phyloP scores from a whole-genome alignment of 2,113 vertebrate species.

The Etia nguti region DNA sequence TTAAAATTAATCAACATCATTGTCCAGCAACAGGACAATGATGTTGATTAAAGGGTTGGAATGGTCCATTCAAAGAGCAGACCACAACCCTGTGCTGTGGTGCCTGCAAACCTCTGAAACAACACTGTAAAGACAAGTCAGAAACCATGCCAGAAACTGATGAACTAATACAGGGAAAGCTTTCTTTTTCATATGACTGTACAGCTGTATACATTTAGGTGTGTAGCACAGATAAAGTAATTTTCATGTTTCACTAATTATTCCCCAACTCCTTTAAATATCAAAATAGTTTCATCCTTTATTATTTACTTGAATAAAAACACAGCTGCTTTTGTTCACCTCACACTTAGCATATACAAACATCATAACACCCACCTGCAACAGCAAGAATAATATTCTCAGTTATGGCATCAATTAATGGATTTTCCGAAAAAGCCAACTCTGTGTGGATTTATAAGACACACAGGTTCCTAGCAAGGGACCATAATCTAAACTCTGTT shows the following conservation, averaged over 20 bases:
- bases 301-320: neutral
- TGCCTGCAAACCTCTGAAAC: neutral
- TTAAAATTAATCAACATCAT: neutral
- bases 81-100: neutral
- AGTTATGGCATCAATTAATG: neutral
- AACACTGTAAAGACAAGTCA: neutral
- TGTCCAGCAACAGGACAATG: neutral
- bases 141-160: neutral
- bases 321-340: neutral
- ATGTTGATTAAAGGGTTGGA: neutral
- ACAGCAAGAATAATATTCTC: neutral
- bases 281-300: neutral
- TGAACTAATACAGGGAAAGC: neutral
- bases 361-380: neutral
- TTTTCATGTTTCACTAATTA: neutral
- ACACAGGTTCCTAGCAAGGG: neutral
- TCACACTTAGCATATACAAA: neutral
- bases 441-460: neutral
- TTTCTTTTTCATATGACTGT: neutral
- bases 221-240: neutral
- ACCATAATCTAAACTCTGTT: neutral
- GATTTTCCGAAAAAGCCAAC: neutral
- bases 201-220: neutral
- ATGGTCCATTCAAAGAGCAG: neutral
- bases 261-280: neutral